Percentiles rank a stretch among this genome's conserved stretches.
phyloP scores from a whole-genome alignment of 2,888 invertebrate species.

The Dioctria rufipes region DNA sequence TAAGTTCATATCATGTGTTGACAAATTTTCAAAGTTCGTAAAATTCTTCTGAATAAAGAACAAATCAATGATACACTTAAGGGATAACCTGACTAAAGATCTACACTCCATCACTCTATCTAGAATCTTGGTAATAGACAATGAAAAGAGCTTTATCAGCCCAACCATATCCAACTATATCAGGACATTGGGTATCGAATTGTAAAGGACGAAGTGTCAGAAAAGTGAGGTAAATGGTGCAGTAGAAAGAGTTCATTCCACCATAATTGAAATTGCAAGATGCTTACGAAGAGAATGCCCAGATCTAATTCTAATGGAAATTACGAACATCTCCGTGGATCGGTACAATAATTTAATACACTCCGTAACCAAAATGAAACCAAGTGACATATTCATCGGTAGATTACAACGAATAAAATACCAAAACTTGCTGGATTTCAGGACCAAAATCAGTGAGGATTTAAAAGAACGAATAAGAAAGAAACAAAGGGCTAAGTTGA shows the following conservation, averaged over 20 bases:
- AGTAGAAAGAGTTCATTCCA: constrained; percentile 57
- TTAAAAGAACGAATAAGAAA: not conserved
- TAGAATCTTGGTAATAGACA: constrained; percentile 58
- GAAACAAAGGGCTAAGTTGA: not conserved
- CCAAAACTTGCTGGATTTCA: not conserved
- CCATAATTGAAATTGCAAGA: constrained; percentile 56
- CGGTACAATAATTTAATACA: constrained; percentile 10
- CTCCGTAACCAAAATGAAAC: constrained; percentile 35
- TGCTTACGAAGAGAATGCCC: constrained; percentile 52
- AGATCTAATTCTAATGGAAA: constrained; percentile 51
- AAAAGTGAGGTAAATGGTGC: constrained; percentile 59
- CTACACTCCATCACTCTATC: constrained; percentile 56
- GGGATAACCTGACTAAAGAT: constrained; percentile 57
- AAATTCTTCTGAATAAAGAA: constrained; percentile 36
- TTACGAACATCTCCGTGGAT: constrained; percentile 53
- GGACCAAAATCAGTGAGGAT: not conserved
- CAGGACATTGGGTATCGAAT: not conserved
- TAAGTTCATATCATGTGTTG: not conserved
- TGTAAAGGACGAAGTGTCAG: not conserved
- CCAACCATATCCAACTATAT: constrained; percentile 54
- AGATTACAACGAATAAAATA: not conserved
- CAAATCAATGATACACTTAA: constrained; percentile 55
- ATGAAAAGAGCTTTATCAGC: constrained; percentile 58
- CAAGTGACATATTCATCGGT: constrained; percentile 18
- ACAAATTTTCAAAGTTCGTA: constrained; percentile 2